phyloP scores from a whole-genome alignment of 2,888 invertebrate genomes.

The Stenolophus ochropezus region DNA sequence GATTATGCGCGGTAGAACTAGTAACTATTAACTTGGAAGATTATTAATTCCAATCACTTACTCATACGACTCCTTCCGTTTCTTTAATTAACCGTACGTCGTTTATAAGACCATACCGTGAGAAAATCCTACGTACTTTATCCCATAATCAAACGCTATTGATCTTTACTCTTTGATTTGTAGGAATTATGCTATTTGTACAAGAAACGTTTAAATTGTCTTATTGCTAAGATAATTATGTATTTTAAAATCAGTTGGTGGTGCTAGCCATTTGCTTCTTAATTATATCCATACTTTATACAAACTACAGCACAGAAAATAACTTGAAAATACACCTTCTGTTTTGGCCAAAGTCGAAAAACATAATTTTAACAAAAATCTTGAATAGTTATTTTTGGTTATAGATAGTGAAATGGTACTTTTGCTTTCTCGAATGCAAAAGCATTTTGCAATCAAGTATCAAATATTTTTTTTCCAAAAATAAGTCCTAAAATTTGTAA shows the following conservation, averaged over 20 bases:
- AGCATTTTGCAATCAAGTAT: no score
- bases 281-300: no score
- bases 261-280: no score
- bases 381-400: no score
- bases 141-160: slow-evolving; percentile 32
- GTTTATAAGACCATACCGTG: slow-evolving; percentile 43
- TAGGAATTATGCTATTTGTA: neutral
- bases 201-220: neutral
- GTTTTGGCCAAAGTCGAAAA: no score
- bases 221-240: neutral
- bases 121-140: slow-evolving; percentile 40
- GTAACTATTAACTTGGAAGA: neutral
- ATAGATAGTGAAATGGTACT: no score
- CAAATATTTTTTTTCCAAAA: no score
- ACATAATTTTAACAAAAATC: no score
- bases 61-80: slow-evolving; percentile 47
- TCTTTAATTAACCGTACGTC: slow-evolving; percentile 40
- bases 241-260: neutral
- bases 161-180: neutral
- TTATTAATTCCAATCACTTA: slow-evolving; percentile 24
- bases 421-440: no score
- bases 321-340: no score
- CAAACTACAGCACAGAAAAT: no score
- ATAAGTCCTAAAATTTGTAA: no score
- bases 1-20: slow-evolving; percentile 1